A percentile compares a stretch with the other conserved stretches of the same genome.
Conservation (phyloP, 2,797 vertebrate genomes). For the Lagocephalus sceleratus region DNA sequence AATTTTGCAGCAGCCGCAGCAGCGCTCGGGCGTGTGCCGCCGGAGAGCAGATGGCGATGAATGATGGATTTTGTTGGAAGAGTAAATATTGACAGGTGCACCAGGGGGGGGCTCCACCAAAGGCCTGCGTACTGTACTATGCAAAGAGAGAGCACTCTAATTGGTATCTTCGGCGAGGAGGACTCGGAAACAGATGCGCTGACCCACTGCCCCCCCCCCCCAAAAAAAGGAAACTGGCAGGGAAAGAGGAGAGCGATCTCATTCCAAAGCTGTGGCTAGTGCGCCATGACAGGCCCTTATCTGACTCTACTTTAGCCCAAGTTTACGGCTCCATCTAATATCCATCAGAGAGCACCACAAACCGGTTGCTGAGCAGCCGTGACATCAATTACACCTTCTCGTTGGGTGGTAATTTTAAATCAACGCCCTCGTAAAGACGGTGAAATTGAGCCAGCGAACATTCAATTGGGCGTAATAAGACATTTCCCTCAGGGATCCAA, state of each 20-base stretch:
- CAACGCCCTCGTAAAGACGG: constrained; percentile 48
- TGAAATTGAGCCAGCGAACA: constrained; percentile 39
- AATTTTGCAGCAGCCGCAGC: constrained; percentile 51
- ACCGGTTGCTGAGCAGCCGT: constrained; percentile 70
- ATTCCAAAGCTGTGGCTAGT: constrained; percentile 15
- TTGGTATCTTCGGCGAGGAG: constrained; percentile 53
- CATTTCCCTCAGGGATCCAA: no score
- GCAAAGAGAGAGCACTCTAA: constrained; percentile 58
- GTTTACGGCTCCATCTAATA: constrained; percentile 62
- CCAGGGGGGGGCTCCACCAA: constrained; percentile 40
- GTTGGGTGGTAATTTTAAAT: constrained; percentile 66
- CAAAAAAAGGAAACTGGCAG: neutral
- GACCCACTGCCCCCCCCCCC: constrained; percentile 31
- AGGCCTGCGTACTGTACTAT: constrained; percentile 1
- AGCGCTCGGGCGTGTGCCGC: constrained; percentile 48
- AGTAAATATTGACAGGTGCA: constrained; percentile 80
- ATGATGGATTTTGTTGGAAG: constrained; percentile 76
- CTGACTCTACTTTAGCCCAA: constrained; percentile 48
- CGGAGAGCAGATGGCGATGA: constrained; percentile 75
- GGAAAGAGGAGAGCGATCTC: constrained; percentile 22
- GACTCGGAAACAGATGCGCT: constrained; percentile 49
- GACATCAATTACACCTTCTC: constrained; percentile 70
- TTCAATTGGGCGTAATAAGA: neutral
- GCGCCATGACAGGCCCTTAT: constrained; percentile 40
- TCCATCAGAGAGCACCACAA: constrained; percentile 65